Conservation (phyloP, 2,113 vertebrate species). For the Mugil cephalus region DNA sequence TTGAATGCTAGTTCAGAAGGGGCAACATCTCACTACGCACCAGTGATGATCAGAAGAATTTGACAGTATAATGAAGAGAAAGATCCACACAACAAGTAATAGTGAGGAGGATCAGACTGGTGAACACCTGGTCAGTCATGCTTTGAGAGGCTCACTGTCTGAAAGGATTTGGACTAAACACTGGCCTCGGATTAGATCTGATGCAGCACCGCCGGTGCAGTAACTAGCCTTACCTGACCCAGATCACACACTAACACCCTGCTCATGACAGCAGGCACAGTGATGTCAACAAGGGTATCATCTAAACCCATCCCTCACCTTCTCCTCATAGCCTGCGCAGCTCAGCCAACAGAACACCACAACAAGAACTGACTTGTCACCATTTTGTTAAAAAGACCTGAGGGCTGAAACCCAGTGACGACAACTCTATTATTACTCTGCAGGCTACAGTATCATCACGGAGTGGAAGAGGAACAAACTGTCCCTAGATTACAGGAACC, state of each 20-base stretch:
- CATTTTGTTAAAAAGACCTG: neutral
- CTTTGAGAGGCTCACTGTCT: conserved; percentile 1
- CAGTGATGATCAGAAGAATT: no score
- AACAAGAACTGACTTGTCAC: conserved; percentile 41
- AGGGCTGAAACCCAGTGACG: neutral
- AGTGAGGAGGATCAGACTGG: no score
- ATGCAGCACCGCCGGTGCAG: conserved; percentile 16
- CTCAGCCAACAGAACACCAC: neutral
- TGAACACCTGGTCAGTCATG: neutral
- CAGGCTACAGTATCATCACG: neutral
- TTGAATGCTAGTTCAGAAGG: no score
- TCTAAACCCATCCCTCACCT: no score
- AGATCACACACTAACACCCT: conserved; percentile 23
- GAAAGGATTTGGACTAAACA: conserved; percentile 44
- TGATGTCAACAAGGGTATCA: neutral
- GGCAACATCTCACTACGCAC: no score
- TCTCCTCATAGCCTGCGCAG: no score
- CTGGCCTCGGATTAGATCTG: conserved; percentile 38
- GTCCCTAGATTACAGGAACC: conserved; percentile 1
- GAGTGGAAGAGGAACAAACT: conserved; percentile 2
- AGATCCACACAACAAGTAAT: no score
- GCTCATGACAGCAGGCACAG: neutral
- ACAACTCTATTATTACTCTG: neutral
- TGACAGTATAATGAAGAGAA: no score
- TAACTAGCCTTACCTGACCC: conserved; percentile 29